A percentile compares a stretch with the other conserved stretches of the same genome.
Evolutionary conservation across 2,888 invertebrate genomes (phyloP).

Genomic region (Cantharis nigra): DNA sequence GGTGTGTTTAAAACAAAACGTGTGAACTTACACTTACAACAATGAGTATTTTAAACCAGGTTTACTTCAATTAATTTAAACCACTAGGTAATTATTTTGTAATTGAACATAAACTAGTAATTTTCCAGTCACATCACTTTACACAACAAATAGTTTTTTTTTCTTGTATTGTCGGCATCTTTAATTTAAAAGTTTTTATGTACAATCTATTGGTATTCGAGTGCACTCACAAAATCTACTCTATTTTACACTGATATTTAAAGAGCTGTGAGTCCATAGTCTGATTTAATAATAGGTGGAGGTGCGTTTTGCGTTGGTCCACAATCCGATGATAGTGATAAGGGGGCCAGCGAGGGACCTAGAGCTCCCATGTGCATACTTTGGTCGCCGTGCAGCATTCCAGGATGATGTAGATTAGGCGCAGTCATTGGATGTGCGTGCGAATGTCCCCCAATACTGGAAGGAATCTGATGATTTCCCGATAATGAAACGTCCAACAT

Average conservation of each 20-base stretch:
- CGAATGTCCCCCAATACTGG: conserved; percentile 57
- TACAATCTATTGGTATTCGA: conserved; percentile 14
- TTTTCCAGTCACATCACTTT: conserved; percentile 37
- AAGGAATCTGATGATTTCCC: conserved; percentile 57
- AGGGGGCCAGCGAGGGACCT: conserved; percentile 62
- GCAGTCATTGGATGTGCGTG: conserved; percentile 61
- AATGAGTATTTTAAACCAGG: conserved; percentile 37
- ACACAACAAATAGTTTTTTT: conserved; percentile 28
- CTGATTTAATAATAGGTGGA: conserved; percentile 75
- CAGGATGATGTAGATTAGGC: conserved; percentile 42
- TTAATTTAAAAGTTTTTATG: conserved; percentile 15
- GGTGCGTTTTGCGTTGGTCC: conserved; percentile 59
- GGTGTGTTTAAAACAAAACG: conserved; percentile 14
- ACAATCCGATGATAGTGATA: conserved; percentile 61
- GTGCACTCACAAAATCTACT: conserved; percentile 10
- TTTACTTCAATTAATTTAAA: conserved; percentile 37
- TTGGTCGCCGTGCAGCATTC: conserved; percentile 53
- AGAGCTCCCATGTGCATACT: conserved; percentile 59
- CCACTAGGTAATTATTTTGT: conserved; percentile 25
- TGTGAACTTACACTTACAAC: conserved; percentile 34
- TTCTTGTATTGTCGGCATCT: conserved; percentile 48
- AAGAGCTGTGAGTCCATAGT: conserved; percentile 84
- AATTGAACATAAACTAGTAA: conserved; percentile 26
- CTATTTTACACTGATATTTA: conserved; percentile 51
- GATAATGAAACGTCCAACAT: conserved; percentile 57